Evolutionary conservation across 2,888 invertebrate genomes (phyloP).

Genomic region (Philonicus albiceps): DNA sequence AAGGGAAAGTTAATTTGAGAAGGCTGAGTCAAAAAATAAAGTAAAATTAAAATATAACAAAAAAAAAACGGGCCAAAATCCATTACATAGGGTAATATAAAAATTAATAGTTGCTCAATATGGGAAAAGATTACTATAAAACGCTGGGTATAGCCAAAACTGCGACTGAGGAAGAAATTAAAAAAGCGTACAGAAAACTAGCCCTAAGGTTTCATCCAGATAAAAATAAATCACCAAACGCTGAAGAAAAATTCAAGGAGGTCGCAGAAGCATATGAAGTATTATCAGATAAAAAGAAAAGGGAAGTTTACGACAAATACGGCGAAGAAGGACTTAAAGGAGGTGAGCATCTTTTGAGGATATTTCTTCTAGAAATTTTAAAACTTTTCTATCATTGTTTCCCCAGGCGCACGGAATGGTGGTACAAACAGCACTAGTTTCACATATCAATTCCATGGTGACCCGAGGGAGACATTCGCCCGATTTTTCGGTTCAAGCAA

Average conservation of each 20-base stretch:
- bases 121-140: conserved; percentile 99
- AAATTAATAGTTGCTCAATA: conserved; percentile 57
- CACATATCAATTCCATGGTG: conserved; percentile 92
- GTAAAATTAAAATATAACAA: not conserved
- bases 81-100: not conserved
- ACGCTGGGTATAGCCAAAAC: conserved; percentile 85
- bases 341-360: conserved; percentile 59
- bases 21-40: not conserved
- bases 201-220: conserved; percentile 99
- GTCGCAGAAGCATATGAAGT: conserved; percentile 99
- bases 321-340: conserved; percentile 95
- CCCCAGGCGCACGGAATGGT: conserved; percentile 69
- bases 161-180: conserved; percentile 95
- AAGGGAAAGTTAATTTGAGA: not conserved
- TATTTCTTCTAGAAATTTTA: not conserved
- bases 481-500: conserved; percentile 97
- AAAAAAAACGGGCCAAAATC: not conserved
- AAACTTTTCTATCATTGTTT: not conserved
- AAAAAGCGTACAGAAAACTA: conserved; percentile 95
- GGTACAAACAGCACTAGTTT: conserved; percentile 70
- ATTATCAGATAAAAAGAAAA: conserved; percentile 93
- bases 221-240: conserved; percentile 94
- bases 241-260: conserved; percentile 96
- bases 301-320: conserved; percentile 91
- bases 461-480: conserved; percentile 95